These are phyloP conservation scores for Caenorhabditis auriculariae DNA, from an alignment of 2,888 invertebrate species.

Conservation along the genomic window DNA sequence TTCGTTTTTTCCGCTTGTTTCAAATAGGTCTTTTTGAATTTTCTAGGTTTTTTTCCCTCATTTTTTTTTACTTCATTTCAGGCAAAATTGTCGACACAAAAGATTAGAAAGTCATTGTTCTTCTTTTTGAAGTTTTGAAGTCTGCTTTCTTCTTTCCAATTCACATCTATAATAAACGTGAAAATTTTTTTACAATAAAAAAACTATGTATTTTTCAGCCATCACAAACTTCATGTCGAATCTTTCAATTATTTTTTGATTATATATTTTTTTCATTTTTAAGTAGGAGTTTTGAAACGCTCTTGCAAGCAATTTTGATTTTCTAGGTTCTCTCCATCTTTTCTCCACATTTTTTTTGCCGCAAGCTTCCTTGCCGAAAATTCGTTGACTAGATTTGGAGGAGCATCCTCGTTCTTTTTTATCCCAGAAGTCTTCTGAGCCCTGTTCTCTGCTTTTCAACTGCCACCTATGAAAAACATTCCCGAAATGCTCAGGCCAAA, in stretches of 20 bases:
- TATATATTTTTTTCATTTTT: too few species aligned
- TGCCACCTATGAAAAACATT: not conserved
- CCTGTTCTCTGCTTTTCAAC: not conserved
- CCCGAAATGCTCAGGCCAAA: conserved; percentile 2
- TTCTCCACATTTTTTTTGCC: too few species aligned
- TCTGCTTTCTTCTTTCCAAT: not conserved
- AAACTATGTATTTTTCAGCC: too few species aligned
- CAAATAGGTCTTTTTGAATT: conserved; percentile 5
- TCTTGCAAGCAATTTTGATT: too few species aligned
- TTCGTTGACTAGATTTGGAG: too few species aligned
- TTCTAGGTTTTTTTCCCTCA: conserved; percentile 1
- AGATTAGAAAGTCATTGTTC: not conserved
- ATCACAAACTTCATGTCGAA: too few species aligned
- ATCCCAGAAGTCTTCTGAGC: not conserved
- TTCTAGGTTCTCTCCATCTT: too few species aligned
- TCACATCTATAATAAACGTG: not conserved
- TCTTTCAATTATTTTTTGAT: too few species aligned
- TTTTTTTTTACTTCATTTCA: conserved; percentile 16
- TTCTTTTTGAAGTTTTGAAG: not conserved
- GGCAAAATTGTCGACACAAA: conserved; percentile 9
- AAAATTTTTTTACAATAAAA: too few species aligned
- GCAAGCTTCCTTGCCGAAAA: too few species aligned
- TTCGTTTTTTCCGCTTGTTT: conserved; percentile 5
- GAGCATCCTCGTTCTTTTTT: too few species aligned
- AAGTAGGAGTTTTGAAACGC: too few species aligned